phyloP scores from a whole-genome alignment of 1,140 invertebrate species.

The Phymorhynchus buccinoides region DNA sequence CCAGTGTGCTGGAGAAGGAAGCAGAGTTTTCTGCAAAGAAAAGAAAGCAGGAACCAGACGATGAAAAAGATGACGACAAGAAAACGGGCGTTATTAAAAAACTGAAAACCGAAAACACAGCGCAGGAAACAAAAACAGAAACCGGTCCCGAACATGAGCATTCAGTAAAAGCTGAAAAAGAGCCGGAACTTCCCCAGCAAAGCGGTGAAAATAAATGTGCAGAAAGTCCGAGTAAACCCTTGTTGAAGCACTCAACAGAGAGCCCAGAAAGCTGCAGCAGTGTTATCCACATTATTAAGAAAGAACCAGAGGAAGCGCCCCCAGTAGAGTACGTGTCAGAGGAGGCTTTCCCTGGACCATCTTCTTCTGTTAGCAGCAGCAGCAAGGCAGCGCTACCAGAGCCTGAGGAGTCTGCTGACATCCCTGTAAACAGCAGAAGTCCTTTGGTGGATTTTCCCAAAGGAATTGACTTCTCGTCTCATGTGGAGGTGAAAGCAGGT shows the following conservation, averaged over 20 bases:
- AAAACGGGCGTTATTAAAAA: background rate
- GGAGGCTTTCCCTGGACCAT: background rate
- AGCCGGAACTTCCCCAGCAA: background rate
- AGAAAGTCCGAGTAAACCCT: background rate
- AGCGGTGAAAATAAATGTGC: background rate
- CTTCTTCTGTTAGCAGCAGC: background rate
- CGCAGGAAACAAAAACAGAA: background rate
- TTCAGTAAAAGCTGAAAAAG: background rate
- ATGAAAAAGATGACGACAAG: slow-evolving; percentile 6
- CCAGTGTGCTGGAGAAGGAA: background rate
- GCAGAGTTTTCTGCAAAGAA: background rate
- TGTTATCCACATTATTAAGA: background rate
- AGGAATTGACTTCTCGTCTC: background rate
- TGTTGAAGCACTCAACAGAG: background rate
- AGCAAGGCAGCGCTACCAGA: background rate
- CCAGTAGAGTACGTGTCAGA: background rate
- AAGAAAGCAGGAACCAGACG: background rate
- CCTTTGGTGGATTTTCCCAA: no score
- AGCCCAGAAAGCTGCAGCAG: background rate
- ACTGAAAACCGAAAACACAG: background rate
- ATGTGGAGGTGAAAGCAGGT: background rate
- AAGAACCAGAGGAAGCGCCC: background rate
- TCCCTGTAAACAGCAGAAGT: background rate
- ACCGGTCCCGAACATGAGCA: background rate
- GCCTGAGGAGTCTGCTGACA: background rate